A percentile compares a stretch with the other conserved stretches of the same genome.
Evolutionary conservation across 2,113 vertebrate species (phyloP).

Genomic region (Pseudorasbora parva): DNA sequence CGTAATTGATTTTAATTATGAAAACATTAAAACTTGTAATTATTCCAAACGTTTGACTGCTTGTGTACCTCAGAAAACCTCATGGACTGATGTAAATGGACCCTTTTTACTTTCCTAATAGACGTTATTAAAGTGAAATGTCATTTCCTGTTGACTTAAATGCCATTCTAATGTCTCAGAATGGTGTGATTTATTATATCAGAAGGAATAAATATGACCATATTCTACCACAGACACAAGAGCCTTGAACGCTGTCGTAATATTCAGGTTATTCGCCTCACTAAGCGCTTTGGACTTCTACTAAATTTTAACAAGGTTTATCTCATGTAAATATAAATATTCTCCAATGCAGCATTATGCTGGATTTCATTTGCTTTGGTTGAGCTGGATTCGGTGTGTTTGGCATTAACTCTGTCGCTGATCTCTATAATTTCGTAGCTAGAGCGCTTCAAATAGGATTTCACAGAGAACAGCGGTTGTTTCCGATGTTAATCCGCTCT

Average conservation of each 20-base stretch:
- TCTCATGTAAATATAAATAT: not conserved
- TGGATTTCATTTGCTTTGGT: not conserved
- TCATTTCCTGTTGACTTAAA: not conserved
- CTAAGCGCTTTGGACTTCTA: not conserved
- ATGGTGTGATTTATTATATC: not conserved
- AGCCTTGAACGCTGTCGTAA: not conserved
- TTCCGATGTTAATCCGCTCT: not conserved
- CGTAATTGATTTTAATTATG: not conserved
- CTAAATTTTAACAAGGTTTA: not conserved
- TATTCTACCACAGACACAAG: not conserved
- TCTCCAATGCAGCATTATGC: not conserved
- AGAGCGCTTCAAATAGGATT: not conserved
- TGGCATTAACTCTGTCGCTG: not conserved
- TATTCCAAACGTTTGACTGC: not conserved
- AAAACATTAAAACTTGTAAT: not conserved
- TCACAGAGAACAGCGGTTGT: not conserved
- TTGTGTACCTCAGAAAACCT: not conserved
- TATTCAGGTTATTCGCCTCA: conserved; percentile 10
- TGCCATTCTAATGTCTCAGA: not conserved
- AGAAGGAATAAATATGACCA: not conserved
- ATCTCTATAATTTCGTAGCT: not conserved
- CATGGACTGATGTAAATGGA: not conserved
- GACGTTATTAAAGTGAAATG: not conserved
- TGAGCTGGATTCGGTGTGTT: not conserved
- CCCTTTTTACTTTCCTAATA: conserved; percentile 1